Base-by-base conservation (phyloP, 2,888 invertebrate species). In the Adela reaumurella region DNA sequence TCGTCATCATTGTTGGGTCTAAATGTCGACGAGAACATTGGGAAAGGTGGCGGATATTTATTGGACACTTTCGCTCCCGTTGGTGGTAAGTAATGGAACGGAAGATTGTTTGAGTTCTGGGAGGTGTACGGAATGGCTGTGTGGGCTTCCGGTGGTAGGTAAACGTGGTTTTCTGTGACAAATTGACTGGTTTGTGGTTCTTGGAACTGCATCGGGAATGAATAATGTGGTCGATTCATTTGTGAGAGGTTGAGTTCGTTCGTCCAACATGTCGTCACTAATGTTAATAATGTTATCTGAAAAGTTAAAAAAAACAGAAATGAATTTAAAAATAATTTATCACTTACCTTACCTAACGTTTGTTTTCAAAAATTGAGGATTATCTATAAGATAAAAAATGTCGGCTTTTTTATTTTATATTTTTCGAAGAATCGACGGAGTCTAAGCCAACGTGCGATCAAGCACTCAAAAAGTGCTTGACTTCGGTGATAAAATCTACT, bases 81-180 rank as follows among this genome's bases (percentile, higher is more conserved):
- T 2, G 69, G 65, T 17, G 74, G 74, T 50, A 74, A 58, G 53
- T 69, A 70, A 49, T 68, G 69, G 51, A 62, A 72, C 28, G 63
- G 67, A 4, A 74, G 58, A 54, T 72, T 68, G 49, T 70, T 68
- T 6, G 63, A 54, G 56, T 68, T 67, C 44, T 69, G 59, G 29
- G 68, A 58, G 48, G 64, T 73, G 56, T 69, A 71, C 14, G 76
- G 73, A 17, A 65, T 56, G 19, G 68, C 56, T 6, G 70, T 70
- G 35, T 73, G 70, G 44, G 70, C 63, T 56, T 76, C 74, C 6
- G 72, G 72, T 20, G 74, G 70, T 43, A 77, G 62, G 55, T 72
- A 74, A 50, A 70, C 60, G 20, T 72, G 65, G 54, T 65, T 70
- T 45, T 74, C 74, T 17, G 73, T 64, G 17, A 67, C 58, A 53